Evolutionary conservation across 2,888 invertebrate genomes (phyloP).

Genomic region (Penaeus monodon): DNA sequence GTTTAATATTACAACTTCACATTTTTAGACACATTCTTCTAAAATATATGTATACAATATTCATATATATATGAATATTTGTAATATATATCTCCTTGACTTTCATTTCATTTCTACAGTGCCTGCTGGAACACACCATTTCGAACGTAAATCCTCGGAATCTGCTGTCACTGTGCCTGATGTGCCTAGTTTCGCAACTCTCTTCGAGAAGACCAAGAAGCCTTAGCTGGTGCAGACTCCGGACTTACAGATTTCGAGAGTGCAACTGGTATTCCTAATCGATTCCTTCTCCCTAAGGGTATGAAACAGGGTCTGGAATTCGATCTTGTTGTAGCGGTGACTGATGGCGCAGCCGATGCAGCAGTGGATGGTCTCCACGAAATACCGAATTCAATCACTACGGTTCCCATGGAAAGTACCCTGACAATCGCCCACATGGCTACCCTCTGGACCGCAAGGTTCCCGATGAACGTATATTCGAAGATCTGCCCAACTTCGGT

Average conservation of each 20-base stretch:
- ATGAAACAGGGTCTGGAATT: slow-evolving; percentile 62
- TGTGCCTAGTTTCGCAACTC: slow-evolving; percentile 57
- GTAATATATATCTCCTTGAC: no score
- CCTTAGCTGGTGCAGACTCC: slow-evolving; percentile 16
- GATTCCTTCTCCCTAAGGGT: slow-evolving; percentile 66
- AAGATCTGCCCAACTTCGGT: slow-evolving; percentile 52
- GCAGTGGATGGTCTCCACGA: slow-evolving; percentile 29
- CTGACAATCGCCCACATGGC: slow-evolving; percentile 72
- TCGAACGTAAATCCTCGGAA: slow-evolving; percentile 79
- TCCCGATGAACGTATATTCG: slow-evolving; percentile 45
- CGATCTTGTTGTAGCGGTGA: slow-evolving; percentile 65
- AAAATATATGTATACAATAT: no score
- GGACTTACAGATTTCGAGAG: slow-evolving; percentile 26
- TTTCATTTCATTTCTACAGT: slow-evolving; percentile 68
- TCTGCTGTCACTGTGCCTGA: slow-evolving; percentile 77
- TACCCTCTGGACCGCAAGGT: slow-evolving; percentile 18
- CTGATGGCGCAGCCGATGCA: slow-evolving; percentile 45
- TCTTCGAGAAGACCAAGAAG: slow-evolving; percentile 13
- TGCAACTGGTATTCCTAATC: slow-evolving; percentile 61
- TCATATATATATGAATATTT: no score
- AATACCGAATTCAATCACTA: slow-evolving; percentile 67
- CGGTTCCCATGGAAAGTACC: slow-evolving; percentile 73
- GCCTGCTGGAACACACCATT: slow-evolving; percentile 77
- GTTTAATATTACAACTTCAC: no score
- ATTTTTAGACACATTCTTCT: no score